Conservation (phyloP, 2,888 invertebrate genomes). For the Phaedon cochleariae region DNA sequence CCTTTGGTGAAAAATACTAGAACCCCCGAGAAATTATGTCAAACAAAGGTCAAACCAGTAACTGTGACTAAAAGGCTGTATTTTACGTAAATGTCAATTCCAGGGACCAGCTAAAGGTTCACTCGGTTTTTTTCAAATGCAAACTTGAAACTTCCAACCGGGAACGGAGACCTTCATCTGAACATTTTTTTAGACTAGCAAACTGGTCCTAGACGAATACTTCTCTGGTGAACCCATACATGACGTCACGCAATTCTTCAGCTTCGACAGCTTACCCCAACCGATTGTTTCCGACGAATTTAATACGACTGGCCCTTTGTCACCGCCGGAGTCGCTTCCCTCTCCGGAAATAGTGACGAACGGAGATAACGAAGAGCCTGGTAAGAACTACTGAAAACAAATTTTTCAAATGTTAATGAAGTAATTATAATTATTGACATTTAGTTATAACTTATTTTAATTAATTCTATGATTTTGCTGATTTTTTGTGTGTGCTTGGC, state of each 20-base stretch:
- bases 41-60: too few species aligned
- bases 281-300: conserved; percentile 51
- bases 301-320: conserved; percentile 48
- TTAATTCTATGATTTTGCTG: not conserved
- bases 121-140: too few species aligned
- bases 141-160: too few species aligned
- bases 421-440: too few species aligned
- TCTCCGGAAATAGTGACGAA: conserved; percentile 51
- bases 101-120: too few species aligned
- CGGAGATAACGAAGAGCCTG: conserved; percentile 35
- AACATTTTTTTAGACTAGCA: conserved; percentile 75
- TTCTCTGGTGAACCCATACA: conserved; percentile 66
- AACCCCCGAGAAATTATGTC: too few species aligned
- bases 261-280: conserved; percentile 60
- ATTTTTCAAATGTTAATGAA: too few species aligned
- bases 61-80: too few species aligned
- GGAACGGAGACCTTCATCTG: too few species aligned
- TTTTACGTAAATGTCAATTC: too few species aligned
- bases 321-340: conserved; percentile 56
- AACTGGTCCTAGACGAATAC: conserved; percentile 87
- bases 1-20: too few species aligned
- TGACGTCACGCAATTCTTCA: conserved; percentile 59
- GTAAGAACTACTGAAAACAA: conserved; percentile 18
- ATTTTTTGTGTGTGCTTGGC: conserved; percentile 2
- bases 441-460: not conserved